Percentiles rank a stretch among this genome's conserved stretches.
Conservation (phyloP, 2,113 vertebrate species). For the Amia ocellicauda region DNA sequence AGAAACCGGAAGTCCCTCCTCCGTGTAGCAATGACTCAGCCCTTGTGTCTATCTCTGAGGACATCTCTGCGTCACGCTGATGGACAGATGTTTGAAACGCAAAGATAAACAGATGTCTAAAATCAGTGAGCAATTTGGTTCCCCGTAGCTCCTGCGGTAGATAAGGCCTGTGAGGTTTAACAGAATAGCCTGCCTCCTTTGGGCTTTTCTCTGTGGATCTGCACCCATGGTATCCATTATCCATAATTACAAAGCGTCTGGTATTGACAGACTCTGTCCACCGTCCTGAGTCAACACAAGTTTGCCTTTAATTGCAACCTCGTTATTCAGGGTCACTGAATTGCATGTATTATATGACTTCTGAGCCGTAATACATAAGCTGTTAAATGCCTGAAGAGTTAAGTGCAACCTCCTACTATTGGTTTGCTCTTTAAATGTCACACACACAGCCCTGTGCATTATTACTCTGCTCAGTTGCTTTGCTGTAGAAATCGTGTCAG, state of each 20-base stretch:
- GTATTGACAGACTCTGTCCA: background rate
- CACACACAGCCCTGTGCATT: constrained; percentile 6
- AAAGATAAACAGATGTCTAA: background rate
- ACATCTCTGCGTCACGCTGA: constrained; percentile 23
- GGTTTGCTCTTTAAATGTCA: background rate
- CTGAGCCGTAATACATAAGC: background rate
- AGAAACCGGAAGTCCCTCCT: too few species aligned
- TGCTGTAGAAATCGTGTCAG: too few species aligned
- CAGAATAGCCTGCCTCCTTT: too few species aligned
- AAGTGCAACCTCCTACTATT: background rate
- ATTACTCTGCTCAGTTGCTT: constrained; percentile 15
- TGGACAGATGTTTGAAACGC: constrained; percentile 6
- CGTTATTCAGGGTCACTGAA: too few species aligned
- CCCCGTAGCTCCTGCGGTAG: background rate
- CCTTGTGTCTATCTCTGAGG: constrained; percentile 35
- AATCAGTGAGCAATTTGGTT: background rate
- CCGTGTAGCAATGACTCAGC: constrained; percentile 32
- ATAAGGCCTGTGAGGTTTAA: too few species aligned
- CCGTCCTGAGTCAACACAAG: too few species aligned
- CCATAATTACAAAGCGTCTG: too few species aligned
- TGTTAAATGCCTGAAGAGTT: background rate
- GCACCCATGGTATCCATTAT: too few species aligned
- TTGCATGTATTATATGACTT: background rate
- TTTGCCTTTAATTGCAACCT: background rate
- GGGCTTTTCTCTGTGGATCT: too few species aligned